These are phyloP conservation scores for Amiota minor DNA, from an alignment of 2,888 invertebrate species.

Conservation along the genomic window DNA sequence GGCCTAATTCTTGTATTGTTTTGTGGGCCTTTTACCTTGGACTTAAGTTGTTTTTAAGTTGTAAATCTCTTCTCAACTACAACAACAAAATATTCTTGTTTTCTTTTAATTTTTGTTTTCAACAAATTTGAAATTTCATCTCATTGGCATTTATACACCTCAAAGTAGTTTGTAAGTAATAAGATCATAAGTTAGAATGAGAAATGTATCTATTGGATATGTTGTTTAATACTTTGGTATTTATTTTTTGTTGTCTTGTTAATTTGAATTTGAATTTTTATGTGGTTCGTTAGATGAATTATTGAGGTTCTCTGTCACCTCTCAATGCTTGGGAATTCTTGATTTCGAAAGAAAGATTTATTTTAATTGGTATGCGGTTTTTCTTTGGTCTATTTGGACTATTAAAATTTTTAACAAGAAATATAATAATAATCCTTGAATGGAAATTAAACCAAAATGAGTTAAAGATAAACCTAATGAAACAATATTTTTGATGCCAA, in stretches of 20 bases:
- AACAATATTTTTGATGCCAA: not conserved
- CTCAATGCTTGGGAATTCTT: not conserved
- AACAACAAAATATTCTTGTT: not conserved
- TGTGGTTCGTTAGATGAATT: slow-evolving; percentile 3
- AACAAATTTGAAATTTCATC: not conserved
- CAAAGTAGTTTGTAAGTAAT: no score
- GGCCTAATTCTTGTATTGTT: slow-evolving; percentile 28
- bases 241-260: not conserved
- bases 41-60: slow-evolving; percentile 67
- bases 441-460: not conserved
- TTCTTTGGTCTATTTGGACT: not conserved
- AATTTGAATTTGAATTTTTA: slow-evolving; percentile 8
- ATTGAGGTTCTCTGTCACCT: not conserved
- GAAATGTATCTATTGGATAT: not conserved
- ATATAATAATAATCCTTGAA: not conserved
- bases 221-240: not conserved
- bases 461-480: not conserved
- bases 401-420: no score
- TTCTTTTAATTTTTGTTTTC: not conserved
- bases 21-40: slow-evolving; percentile 53
- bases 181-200: no score
- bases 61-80: slow-evolving; percentile 55
- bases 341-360: slow-evolving; percentile 10
- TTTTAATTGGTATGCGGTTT: slow-evolving; percentile 22
- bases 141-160: not conserved